Evolutionary conservation across 2,797 vertebrate genomes (phyloP), one percentile per base, ranked within the genome.

Genomic region (Eospalax fontanierii): DNA sequence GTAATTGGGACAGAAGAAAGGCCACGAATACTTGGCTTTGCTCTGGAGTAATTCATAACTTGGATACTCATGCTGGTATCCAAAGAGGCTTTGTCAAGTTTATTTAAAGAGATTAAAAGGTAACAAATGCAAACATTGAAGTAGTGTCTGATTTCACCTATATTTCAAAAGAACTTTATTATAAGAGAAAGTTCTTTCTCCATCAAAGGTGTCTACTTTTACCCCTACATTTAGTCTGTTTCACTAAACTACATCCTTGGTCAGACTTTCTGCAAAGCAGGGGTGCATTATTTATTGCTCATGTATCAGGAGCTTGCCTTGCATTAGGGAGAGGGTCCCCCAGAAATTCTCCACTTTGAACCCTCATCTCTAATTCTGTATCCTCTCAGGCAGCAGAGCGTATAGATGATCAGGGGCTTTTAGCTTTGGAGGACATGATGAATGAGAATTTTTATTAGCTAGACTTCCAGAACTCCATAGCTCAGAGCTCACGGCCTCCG

Each of bases 61-160:
- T 70, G 43, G 70, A 91, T 92, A 90, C 74, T 91, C 19, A 38
- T 65, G 59, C 2, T 87, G 11, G 81, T 95, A 50, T 88, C 80
- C 83, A 88, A 79, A 93, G 85, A 93, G 30, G 26, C 68, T 90
- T 94, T 93, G 82, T 75, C 74, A 93, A 86, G 40, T 91, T 96
- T 75, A 83, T 78, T 87, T 92, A 78, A 94, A 63, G 76, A 85
- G 57, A 76, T 87, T 78, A 26, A 80, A 83, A 91, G 54, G 66
- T 91, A 76, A 18, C 81, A 93, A 96, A 93, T 65, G 50, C 4
- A 82, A 90, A 70, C 46, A 26, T 43, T 68, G 82, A 89, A 87
- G 75, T 43, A 40, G 18, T 65, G 78, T 95, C 40, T 93, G 83
- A 70, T 87, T 91, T 76, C 70, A 19, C 66, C 26, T 81, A 16